Evolutionary conservation across 2,797 vertebrate genomes (phyloP), one percentile per base, ranked within the genome.

Genomic region (Pagetopsis macropterus): DNA sequence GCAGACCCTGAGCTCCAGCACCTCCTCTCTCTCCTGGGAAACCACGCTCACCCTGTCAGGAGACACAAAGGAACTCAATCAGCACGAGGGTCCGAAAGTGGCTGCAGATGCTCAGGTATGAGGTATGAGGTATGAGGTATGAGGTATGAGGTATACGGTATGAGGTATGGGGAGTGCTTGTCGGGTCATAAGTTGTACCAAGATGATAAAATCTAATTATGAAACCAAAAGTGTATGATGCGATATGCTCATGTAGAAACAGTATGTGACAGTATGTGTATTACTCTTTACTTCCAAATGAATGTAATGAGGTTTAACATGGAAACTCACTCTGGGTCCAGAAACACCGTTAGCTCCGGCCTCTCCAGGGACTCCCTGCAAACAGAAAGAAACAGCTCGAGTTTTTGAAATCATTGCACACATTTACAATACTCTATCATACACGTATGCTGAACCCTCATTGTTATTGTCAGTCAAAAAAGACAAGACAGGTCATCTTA

Each of bases 21-120:
- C 96, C 93, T 63, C 98, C 98, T n/a, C 98, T 96, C 91, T 98
- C 97, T 54, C 97, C 97, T 57, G 97, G 97, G 95, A 99, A 99
- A 65, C 98, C 98, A 50, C 98, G 96, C 84, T 99, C 98, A 3
- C 98, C 98, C 98, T 99, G 60, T 85, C 16, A 74, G 27, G 57
- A 58, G 15, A 83, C 48, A 83, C 33, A 74, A 81, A 64, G 17
- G 71, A 37, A 40, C 15, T 6, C 7, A 52, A 62, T 86, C 14
- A 84, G 12, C 5, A 11, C 11, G 4, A 75, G 40, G 40, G 41
- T 68, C 27, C 19, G 11, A 3, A 50, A 48, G 19, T 44, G 4
- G 46, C 9, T 59, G 11, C 3, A 56, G 50, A 1, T 56, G 33
- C 65, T 70, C 44, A 51, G 1, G 17, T 27, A 27, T 27, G 27